Evolutionary conservation across 2,113 vertebrate genomes (phyloP).

Genomic region (Corythornis vintsioides): DNA sequence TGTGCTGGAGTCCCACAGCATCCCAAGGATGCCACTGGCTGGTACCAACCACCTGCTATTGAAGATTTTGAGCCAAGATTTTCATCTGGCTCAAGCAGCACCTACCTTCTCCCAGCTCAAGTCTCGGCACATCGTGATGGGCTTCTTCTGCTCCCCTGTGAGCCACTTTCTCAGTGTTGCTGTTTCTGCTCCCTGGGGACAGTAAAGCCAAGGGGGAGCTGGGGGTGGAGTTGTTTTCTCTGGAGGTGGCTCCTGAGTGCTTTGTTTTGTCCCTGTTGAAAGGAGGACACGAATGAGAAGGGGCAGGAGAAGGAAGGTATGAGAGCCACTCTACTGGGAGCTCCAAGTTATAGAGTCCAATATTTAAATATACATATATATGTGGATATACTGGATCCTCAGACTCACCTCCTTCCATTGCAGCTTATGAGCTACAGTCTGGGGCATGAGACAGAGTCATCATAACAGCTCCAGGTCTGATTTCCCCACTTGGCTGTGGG

Average conservation of each 20-base stretch:
- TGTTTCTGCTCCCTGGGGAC: constrained; percentile 27
- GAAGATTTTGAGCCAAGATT: neutral
- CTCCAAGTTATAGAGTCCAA: neutral
- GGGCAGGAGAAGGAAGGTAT: neutral
- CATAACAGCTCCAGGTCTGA: neutral
- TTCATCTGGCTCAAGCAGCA: neutral
- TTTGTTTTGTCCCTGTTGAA: constrained; percentile 55
- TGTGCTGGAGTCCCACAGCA: rapidly evolving
- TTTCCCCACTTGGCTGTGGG: neutral
- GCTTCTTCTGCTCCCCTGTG: constrained; percentile 21
- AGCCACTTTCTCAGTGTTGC: constrained; percentile 1
- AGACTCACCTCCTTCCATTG: neutral
- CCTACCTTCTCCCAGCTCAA: constrained; percentile 9
- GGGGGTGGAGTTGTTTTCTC: constrained; percentile 40
- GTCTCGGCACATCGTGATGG: neutral
- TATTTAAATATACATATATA: neutral
- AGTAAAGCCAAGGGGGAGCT: constrained; percentile 47
- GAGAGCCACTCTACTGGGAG: neutral
- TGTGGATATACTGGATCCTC: neutral
- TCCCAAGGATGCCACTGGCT: neutral
- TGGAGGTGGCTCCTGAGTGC: neutral
- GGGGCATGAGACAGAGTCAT: neutral
- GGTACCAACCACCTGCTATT: neutral
- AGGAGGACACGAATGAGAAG: neutral
- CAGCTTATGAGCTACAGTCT: constrained; percentile 14